Base-by-base conservation (phyloP, 2,113 vertebrate genomes). In the Anser brachyrhynchus region DNA sequence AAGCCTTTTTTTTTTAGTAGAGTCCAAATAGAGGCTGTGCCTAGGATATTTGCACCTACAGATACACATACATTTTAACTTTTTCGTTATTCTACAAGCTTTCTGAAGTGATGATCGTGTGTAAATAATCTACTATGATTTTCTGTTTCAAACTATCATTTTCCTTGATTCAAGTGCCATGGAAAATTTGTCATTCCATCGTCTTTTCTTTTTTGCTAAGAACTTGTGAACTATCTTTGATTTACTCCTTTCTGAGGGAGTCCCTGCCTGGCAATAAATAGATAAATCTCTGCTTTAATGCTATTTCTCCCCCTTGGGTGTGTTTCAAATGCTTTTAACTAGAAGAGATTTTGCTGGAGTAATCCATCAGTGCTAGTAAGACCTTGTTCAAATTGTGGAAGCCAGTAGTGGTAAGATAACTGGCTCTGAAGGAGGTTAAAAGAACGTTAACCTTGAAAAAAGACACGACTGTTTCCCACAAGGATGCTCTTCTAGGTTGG, bases 261-360 rank as follows among this genome's bases (percentile, higher is more conserved):
- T 91, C 49, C 33, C 73, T 89, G 86, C 20, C 33, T 67, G 33
- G 49, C 77, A 57, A 78, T 91, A 33, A 89, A 92, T 46, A 85
- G 66, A 87, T 96, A 79, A 23, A 81, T 57, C 65, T 90, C n/a
- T 65, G 43, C 25, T 90, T 62, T 78, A 86, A 87, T 93, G 49
- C 10, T 87, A 1, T 94, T 96, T 95, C 76, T 77, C 65, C 84
- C 82, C 82, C 71, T 88, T 82, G 87, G 52, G 87, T 93, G 81
- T 92, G 61, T 87, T 96, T 94, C 57, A 95, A 33, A 75, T 84
- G 80, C 70, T 92, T 94, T 95, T 92, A 91, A 92, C 51, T 71
- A 75, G 69, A 64, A 67, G 39, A 58, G 19, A 71, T 84, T 95
- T 96, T 89, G 13, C 33, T 87, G 76, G 86, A 87, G 28, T 52